Evolutionary conservation across 2,113 vertebrate genomes (phyloP), one percentile per base, ranked within the genome.

Genomic region (Panurus biarmicus): DNA sequence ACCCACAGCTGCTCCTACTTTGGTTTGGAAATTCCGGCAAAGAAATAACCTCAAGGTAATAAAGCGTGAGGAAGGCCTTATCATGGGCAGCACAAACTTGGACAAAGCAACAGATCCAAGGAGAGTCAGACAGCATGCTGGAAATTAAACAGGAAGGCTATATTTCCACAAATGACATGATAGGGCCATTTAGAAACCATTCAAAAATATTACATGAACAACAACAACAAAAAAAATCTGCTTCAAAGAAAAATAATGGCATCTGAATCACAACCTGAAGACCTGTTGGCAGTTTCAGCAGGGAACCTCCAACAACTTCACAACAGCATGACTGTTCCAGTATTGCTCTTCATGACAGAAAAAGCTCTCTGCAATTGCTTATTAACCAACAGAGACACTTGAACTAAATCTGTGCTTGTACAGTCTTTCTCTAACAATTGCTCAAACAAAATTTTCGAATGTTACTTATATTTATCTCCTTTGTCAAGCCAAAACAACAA

Each of bases 61-160:
- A 42, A 71, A 40, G 76, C 1, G 1, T 5, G 6, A 91, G 26
- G 38, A 77, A 75, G 5, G 6, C 11, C 26, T 33, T 22, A 29
- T 6, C 4, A 14, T 2, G 5, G 7, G 8, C 71, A 72, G 28
- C 15, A 67, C 10, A 61, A 85, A 66, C 18, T 29, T 31, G n/a
- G 19, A 79, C 22, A 79, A 90, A 83, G 50, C 25, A 83, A 50
- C 8, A 78, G 31, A 21, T 1, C 1, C 22, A 23, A 60, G 14
- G 22, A 56, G 4, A 25, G n/a, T 8, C 44, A 72, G 9, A n/a
- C 33, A n/a, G 26, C 11, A 14, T 2, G 0, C 17, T 61, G 4
- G 29, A 58, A 83, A 44, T 48, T 51, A 38, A 65, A 44, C 9
- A 78, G 29, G 12, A 47, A 51, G 16, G 9, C 40, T 22, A 0